phyloP scores from a whole-genome alignment of 2,888 invertebrate species.

The Drosophila lutescens region DNA sequence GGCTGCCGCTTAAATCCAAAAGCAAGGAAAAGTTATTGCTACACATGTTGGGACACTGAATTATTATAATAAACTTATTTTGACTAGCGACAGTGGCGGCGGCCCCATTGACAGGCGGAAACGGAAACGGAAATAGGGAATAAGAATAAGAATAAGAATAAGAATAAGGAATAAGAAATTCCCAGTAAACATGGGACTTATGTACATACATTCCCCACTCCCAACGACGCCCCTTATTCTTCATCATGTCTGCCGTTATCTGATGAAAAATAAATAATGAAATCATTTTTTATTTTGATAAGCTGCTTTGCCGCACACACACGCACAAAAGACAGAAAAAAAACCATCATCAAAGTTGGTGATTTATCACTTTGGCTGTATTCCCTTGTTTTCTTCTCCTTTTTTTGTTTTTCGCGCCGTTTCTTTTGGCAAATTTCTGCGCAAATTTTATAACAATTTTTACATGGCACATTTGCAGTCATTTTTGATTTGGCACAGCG shows the following conservation, averaged over 20 bases:
- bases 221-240: slow-evolving; percentile 12
- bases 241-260: slow-evolving; percentile 57
- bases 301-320: slow-evolving; percentile 67
- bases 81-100: slow-evolving; percentile 26
- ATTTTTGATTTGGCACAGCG: slow-evolving; percentile 64
- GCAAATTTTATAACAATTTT: slow-evolving; percentile 66
- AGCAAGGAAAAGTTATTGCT: slow-evolving; percentile 52
- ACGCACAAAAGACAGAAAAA: slow-evolving; percentile 14
- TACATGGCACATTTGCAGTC: slow-evolving; percentile 72
- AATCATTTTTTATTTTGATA: slow-evolving; percentile 80
- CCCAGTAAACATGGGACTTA: slow-evolving; percentile 32
- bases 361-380: slow-evolving; percentile 68
- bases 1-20: slow-evolving; percentile 36
- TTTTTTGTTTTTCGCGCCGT: slow-evolving; percentile 8
- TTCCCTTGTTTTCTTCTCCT: slow-evolving; percentile 4
- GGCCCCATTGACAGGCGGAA: slow-evolving; percentile 59
- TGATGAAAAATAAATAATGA: slow-evolving; percentile 78
- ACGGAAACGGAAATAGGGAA: slow-evolving; percentile 40
- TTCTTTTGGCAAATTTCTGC: slow-evolving; percentile 52
- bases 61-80: slow-evolving; percentile 77
- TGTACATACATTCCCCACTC: not conserved
- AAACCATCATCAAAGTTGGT: slow-evolving; percentile 72
- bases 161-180: slow-evolving; percentile 38
- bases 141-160: slow-evolving; percentile 23
- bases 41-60: slow-evolving; percentile 73